Evolutionary conservation across 2,113 vertebrate genomes (phyloP), one percentile per base, ranked within the genome.

Genomic region (Platichthys flesus): DNA sequence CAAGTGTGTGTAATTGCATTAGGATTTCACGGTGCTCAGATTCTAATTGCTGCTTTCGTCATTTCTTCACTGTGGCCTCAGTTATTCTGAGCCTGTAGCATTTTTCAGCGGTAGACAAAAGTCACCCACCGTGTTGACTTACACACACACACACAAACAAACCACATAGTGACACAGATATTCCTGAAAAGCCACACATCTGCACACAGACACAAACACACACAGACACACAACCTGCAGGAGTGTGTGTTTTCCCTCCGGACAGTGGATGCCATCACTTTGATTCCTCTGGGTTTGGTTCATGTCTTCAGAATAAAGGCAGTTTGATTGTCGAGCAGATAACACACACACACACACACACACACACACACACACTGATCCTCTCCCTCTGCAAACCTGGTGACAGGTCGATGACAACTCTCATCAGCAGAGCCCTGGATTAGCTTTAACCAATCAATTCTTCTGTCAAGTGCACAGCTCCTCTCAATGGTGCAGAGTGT

Each of bases 41-140:
- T 61, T 87, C 55, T 79, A 82, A 91, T 86, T 83, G 79, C 71
- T 35, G 55, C 77, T 81, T 84, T 81, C 58, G 70, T 86, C 57
- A 64, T 85, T 82, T 74, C 71, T 62, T 54, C 65, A 9, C 77
- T 42, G 9, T 40, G 37, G 62, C 66, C 37, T 60, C 24, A 1
- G 60, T 71, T 76, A 58, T 76, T 79, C 58, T 63, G 28, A 47
- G 57, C 58, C 66, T 54, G 45, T 52, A 42, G 78, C 68, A 58
- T 52, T 40, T 18, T 51, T 60, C 45, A 55, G 0, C 1, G 24
- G 58, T 2, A 62, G 37, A 71, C 64, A 49, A 69, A 28, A 71
- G 65, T 28, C 55, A 59, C 28, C 49, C 26, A 56, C 55, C 52
- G 57, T 12, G 45, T 21, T 79, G 71, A 75, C 54, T 67, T 61